A percentile compares a stretch with the other conserved stretches of the same genome.
phyloP scores from a whole-genome alignment of 2,797 vertebrate species.

The Cuculus canorus region DNA sequence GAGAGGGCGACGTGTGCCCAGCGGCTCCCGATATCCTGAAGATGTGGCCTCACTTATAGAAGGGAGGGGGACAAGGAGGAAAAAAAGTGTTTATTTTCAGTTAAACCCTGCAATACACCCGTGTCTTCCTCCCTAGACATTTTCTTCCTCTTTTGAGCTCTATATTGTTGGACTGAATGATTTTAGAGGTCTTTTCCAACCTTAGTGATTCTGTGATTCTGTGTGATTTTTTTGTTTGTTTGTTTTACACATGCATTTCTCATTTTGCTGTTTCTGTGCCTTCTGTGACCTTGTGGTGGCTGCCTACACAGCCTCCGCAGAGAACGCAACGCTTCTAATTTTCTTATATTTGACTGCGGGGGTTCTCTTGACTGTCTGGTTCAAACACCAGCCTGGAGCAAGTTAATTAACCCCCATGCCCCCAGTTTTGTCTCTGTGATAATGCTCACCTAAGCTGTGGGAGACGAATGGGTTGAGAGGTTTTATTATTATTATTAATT shows the following conservation, averaged over 20 bases:
- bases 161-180: too few species aligned
- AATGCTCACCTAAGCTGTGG: background rate
- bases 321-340: background rate
- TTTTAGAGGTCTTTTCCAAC: too few species aligned
- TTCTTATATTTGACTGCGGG: background rate
- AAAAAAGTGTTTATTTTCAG: background rate
- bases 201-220: too few species aligned
- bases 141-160: background rate
- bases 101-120: accelerated
- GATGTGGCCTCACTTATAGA: background rate
- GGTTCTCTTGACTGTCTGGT: background rate
- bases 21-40: background rate
- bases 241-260: background rate
- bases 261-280: background rate
- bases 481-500: background rate
- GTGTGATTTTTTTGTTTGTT: background rate
- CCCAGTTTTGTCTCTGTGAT: background rate
- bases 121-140: background rate
- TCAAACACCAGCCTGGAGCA: background rate
- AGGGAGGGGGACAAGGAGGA: background rate
- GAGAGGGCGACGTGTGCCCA: background rate
- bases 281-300: background rate
- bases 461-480: accelerated
- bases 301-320: accelerated
- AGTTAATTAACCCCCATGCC: background rate